Conservation (phyloP, 2,113 vertebrate genomes). For the Oryzias javanicus region DNA sequence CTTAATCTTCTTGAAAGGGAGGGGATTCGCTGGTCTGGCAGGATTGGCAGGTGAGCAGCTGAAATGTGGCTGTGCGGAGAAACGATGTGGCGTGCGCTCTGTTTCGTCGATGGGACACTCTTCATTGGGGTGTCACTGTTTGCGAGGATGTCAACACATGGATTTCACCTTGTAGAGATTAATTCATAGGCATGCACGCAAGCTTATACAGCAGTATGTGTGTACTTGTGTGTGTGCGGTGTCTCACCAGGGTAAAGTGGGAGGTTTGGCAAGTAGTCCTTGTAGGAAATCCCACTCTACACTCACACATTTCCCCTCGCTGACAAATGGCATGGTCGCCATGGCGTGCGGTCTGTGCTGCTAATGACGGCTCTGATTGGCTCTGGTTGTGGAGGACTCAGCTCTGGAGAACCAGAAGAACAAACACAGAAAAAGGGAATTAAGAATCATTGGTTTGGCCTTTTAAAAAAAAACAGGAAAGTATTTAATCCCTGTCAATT, state of each 20-base stretch:
- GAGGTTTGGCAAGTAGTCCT: conserved; percentile 85
- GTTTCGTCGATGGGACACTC: conserved; percentile 44
- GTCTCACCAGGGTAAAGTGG: conserved; percentile 86
- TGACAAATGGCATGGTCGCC: conserved; percentile 83
- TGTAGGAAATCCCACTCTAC: conserved; percentile 90
- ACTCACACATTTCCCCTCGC: conserved; percentile 83
- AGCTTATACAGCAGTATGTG: conserved; percentile 58
- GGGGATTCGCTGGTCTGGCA: conserved; percentile 52
- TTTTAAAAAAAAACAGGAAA: neutral
- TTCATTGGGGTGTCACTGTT: conserved; percentile 45
- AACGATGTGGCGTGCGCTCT: conserved; percentile 36
- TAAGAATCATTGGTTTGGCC: neutral
- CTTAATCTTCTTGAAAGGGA: conserved; percentile 75
- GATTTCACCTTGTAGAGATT: conserved; percentile 65
- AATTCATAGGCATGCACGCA: conserved; percentile 64
- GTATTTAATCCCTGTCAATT: too few species aligned
- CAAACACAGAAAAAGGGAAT: conserved; percentile 1
- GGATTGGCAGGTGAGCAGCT: conserved; percentile 58
- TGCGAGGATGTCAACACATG: conserved; percentile 44
- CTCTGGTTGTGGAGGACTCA: conserved; percentile 61
- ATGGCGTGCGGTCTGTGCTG: conserved; percentile 64
- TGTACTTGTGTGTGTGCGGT: conserved; percentile 31
- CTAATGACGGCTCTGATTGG: conserved; percentile 74
- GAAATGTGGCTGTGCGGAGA: conserved; percentile 32
- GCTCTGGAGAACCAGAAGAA: conserved; percentile 42